Percentiles rank a stretch among this genome's conserved stretches.
Conservation (phyloP, 2,888 invertebrate genomes). For the Pegoplata infirma region DNA sequence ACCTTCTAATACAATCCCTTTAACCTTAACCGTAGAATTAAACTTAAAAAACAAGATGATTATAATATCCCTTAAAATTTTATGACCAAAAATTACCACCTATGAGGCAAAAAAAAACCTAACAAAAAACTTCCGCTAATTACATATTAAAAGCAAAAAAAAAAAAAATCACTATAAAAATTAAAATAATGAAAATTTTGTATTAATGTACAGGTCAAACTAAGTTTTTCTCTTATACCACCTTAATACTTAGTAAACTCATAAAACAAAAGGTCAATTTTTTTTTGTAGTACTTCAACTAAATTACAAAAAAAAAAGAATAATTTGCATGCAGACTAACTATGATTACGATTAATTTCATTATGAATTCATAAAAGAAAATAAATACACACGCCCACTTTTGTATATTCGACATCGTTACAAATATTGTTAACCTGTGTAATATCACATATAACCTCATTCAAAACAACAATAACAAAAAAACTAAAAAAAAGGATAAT, state of each 20-base stretch:
- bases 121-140: no score
- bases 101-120: no score
- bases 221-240: not conserved
- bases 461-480: not conserved
- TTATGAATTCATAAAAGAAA: constrained; percentile 75
- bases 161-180: not conserved
- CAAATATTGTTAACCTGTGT: constrained; percentile 50
- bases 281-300: constrained; percentile 13
- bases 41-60: no score
- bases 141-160: not conserved
- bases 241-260: not conserved
- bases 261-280: not conserved
- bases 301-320: constrained; percentile 24
- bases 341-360: constrained; percentile 74
- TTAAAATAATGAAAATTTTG: constrained; percentile 6
- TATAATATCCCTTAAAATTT: constrained; percentile 62
- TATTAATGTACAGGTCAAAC: constrained; percentile 14
- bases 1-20: not conserved
- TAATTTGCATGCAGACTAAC: constrained; percentile 55
- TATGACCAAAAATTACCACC: constrained; percentile 74
- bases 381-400: constrained; percentile 48
- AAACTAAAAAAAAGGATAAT: constrained; percentile 44
- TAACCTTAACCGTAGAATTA: not conserved
- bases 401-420: not conserved
- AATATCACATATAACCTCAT: constrained; percentile 10